Percentiles rank a stretch among this genome's conserved stretches.
Evolutionary conservation across 2,797 vertebrate species (phyloP).

Genomic region (Sebastes steindachneri): DNA sequence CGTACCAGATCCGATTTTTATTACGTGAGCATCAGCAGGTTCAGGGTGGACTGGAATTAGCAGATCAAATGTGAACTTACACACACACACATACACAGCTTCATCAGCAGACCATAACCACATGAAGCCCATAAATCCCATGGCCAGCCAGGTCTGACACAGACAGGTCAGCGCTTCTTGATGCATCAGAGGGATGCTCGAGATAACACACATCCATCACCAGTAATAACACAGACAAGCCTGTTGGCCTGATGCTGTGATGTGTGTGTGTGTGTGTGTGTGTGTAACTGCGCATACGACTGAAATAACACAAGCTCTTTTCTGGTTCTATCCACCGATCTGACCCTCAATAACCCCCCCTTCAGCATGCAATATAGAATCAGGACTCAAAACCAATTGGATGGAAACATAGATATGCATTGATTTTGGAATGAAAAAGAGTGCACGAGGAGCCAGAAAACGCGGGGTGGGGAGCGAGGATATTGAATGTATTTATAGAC

Average conservation of each 20-base stretch:
- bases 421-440: slow-evolving; percentile 73
- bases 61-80: slow-evolving; percentile 62
- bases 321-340: slow-evolving; percentile 37
- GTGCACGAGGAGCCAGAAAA: slow-evolving; percentile 33
- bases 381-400: slow-evolving; percentile 28
- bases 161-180: slow-evolving; percentile 75
- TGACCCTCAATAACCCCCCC: slow-evolving; percentile 34
- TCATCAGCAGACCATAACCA: slow-evolving; percentile 69
- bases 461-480: slow-evolving; percentile 14
- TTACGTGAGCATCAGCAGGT: slow-evolving; percentile 6
- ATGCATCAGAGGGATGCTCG: slow-evolving; percentile 69
- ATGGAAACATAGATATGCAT: slow-evolving; percentile 77
- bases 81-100: slow-evolving; percentile 13
- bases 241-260: slow-evolving; percentile 27
- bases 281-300: neutral
- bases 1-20: slow-evolving; percentile 29
- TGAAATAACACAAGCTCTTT: slow-evolving; percentile 48
- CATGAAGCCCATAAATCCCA: slow-evolving; percentile 81
- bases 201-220: slow-evolving; percentile 81
- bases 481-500: slow-evolving; percentile 72
- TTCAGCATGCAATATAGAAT: slow-evolving; percentile 54
- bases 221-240: slow-evolving; percentile 69
- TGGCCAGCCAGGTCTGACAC: slow-evolving; percentile 78
- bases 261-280: slow-evolving; percentile 13
- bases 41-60: slow-evolving; percentile 33